Evolutionary conservation across 2,113 vertebrate genomes (phyloP).

Genomic region (Aix galericulata): DNA sequence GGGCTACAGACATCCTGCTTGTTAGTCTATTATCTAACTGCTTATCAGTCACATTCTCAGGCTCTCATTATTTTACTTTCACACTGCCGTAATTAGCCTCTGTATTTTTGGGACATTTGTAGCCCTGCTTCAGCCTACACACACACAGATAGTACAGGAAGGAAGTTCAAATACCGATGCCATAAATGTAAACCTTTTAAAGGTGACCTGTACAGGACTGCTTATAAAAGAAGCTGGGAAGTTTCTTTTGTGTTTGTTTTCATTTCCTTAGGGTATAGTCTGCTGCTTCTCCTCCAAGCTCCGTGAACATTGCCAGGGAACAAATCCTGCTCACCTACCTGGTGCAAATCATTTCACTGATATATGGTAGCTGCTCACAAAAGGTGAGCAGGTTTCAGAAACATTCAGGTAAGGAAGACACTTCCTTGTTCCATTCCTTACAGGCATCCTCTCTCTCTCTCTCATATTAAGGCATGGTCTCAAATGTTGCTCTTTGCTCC

Average conservation of each 20-base stretch:
- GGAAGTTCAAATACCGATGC: neutral
- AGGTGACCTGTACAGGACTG: neutral
- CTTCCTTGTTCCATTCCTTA: neutral
- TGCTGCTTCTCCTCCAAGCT: neutral
- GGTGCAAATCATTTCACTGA: neutral
- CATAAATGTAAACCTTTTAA: constrained; percentile 3
- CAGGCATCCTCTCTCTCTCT: neutral
- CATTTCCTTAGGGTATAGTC: neutral
- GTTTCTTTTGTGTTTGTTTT: neutral
- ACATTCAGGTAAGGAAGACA: neutral
- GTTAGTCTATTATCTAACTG: constrained; percentile 46
- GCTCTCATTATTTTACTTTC: constrained; percentile 58
- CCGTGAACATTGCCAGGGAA: neutral
- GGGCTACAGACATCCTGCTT: constrained; percentile 59
- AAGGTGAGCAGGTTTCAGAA: neutral
- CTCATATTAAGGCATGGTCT: neutral
- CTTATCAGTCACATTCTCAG: constrained; percentile 62
- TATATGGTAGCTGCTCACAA: neutral
- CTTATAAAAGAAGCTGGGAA: neutral
- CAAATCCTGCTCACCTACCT: neutral
- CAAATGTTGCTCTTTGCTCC: neutral
- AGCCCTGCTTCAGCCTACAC: constrained; percentile 3
- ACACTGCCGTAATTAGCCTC: constrained; percentile 30
- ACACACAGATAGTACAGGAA: neutral
- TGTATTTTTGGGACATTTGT: neutral